Evolutionary conservation across 1,140 invertebrate species (phyloP).

Genomic region (Protaetia brevitarsis): DNA sequence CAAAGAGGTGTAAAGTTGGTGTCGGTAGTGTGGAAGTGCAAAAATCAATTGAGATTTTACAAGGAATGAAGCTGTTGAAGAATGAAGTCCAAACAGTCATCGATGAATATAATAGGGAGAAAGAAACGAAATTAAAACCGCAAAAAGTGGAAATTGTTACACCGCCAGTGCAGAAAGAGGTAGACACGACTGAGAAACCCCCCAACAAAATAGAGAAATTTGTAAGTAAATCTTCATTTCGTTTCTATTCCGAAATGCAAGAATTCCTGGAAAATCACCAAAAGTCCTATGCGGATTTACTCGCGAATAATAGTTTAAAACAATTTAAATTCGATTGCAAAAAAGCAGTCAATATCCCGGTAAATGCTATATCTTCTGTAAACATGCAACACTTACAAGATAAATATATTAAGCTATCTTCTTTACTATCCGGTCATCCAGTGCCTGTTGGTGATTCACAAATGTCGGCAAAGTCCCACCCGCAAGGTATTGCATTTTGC

Average conservation of each 20-base stretch:
- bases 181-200: neutral
- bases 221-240: conserved; percentile 51
- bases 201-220: conserved; percentile 31
- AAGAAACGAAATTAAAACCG: conserved; percentile 29
- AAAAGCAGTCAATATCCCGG: conserved; percentile 79
- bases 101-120: conserved; percentile 37
- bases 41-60: conserved; percentile 46
- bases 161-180: conserved; percentile 17
- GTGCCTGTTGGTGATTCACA: conserved; percentile 59
- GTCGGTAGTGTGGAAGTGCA: conserved; percentile 52
- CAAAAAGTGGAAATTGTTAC: conserved; percentile 31
- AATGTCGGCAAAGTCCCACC: conserved; percentile 64
- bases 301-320: conserved; percentile 60
- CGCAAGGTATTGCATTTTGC: conserved; percentile 66
- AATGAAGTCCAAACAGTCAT: conserved; percentile 46
- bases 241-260: conserved; percentile 54
- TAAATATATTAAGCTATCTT: conserved; percentile 70
- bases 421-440: conserved; percentile 66
- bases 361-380: conserved; percentile 79
- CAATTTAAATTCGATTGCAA: conserved; percentile 76
- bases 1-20: conserved; percentile 53
- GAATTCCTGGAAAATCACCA: conserved; percentile 54
- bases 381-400: conserved; percentile 67
- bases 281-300: conserved; percentile 55
- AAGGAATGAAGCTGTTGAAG: conserved; percentile 48